Conservation (phyloP, 2,888 invertebrate species). For the Gortyna flavago region DNA sequence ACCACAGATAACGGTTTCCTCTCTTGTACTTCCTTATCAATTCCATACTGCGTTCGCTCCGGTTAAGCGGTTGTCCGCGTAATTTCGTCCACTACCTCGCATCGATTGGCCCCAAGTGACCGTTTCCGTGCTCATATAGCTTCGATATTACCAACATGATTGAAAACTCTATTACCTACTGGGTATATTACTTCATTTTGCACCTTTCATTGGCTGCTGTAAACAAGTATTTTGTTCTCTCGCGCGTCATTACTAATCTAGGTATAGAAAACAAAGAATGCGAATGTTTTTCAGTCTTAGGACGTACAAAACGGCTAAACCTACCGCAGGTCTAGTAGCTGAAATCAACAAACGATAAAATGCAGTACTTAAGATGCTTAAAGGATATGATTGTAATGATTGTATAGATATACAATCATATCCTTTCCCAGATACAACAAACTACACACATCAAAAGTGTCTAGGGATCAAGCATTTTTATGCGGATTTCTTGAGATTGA, state of each 20-base stretch:
- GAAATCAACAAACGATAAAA: conserved; percentile 15
- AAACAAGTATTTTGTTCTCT: conserved; percentile 13
- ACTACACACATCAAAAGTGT: too few species aligned
- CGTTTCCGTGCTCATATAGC: conserved; percentile 64
- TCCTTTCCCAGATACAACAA: not conserved
- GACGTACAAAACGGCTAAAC: not conserved
- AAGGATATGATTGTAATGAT: conserved; percentile 13
- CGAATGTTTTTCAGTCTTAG: conserved; percentile 6
- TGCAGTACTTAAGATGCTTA: conserved; percentile 1
- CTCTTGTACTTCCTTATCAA: conserved; percentile 62
- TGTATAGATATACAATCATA: not conserved
- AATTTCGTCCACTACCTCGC: conserved; percentile 53
- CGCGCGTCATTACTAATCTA: conserved; percentile 2
- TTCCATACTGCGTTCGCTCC: conserved; percentile 44
- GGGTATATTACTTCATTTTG: not conserved
- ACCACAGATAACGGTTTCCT: conserved; percentile 65
- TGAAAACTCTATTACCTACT: conserved; percentile 22
- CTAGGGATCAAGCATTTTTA: too few species aligned
- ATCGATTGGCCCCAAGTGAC: conserved; percentile 67
- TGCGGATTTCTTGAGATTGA: too few species aligned
- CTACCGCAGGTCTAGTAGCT: not conserved
- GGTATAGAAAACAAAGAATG: not conserved
- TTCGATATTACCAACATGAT: conserved; percentile 32
- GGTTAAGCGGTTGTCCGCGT: conserved; percentile 41
- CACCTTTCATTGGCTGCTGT: not conserved